Percentiles rank a stretch among this genome's conserved stretches.
These are phyloP conservation scores for Oceanodroma tethys DNA, from an alignment of 2,113 vertebrate species.

Conservation along the genomic window DNA sequence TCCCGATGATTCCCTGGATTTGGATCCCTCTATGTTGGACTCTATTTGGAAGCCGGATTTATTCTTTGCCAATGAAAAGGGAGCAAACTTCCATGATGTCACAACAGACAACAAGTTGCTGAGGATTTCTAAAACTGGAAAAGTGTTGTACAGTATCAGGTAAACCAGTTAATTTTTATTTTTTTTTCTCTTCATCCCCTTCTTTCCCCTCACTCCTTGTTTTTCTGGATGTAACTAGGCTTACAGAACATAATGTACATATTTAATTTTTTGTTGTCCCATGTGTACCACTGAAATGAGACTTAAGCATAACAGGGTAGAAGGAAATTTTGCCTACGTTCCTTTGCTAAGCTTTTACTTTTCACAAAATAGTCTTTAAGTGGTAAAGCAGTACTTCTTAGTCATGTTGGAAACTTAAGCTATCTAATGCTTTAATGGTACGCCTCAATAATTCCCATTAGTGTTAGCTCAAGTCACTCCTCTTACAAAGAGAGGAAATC, in stretches of 20 bases:
- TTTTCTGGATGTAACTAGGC: background rate
- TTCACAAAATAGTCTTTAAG: background rate
- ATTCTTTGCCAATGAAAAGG: slow-evolving; percentile 99
- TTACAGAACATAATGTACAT: background rate
- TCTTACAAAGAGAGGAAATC: background rate
- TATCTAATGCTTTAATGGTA: background rate
- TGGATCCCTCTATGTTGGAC: slow-evolving; percentile 98
- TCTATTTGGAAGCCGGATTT: slow-evolving; percentile 99
- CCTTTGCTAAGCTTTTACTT: background rate
- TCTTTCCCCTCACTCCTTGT: background rate
- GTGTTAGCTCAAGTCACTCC: background rate
- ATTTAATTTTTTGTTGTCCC: background rate
- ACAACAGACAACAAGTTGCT: slow-evolving; percentile 98
- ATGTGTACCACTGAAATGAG: background rate
- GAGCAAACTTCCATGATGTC: slow-evolving; percentile 98
- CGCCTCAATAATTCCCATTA: background rate
- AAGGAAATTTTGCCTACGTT: background rate
- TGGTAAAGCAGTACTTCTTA: background rate
- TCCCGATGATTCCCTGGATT: slow-evolving; percentile 93
- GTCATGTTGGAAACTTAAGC: background rate
- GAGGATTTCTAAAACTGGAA: slow-evolving; percentile 96
- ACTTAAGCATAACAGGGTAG: background rate
- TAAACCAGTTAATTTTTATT: slow-evolving; percentile 49
- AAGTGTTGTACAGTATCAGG: slow-evolving; percentile 98
- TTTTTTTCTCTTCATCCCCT: background rate